A percentile compares a stretch with the other conserved stretches of the same genome.
These are phyloP conservation scores for Atrina japonica DNA, from an alignment of 2,888 invertebrate species.

Conservation along the genomic window DNA sequence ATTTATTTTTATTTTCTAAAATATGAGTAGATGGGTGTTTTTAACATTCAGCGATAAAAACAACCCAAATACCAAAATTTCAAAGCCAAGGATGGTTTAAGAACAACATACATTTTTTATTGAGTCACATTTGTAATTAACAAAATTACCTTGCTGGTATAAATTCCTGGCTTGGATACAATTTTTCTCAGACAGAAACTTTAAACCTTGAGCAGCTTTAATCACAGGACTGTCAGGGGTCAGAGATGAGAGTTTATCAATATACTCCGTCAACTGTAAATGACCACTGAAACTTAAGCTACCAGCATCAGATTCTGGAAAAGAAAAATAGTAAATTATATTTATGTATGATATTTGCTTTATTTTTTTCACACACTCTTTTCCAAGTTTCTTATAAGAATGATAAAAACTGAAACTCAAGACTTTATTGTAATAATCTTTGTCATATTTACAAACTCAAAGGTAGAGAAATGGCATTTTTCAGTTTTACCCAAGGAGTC, in stretches of 20 bases:
- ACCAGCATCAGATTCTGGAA: neutral
- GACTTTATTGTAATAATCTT: too few species aligned
- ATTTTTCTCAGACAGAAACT: constrained; percentile 54
- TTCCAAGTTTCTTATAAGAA: too few species aligned
- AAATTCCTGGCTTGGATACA: constrained; percentile 53
- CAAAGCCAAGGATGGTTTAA: neutral
- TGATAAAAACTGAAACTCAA: too few species aligned
- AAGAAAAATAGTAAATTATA: neutral
- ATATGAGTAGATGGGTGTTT: too few species aligned
- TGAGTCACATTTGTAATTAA: too few species aligned
- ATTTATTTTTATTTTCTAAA: too few species aligned
- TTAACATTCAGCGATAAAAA: too few species aligned
- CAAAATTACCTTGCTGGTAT: constrained; percentile 54
- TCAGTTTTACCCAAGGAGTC: too few species aligned
- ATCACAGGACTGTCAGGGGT: constrained; percentile 19
- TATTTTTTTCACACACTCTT: too few species aligned
- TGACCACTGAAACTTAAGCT: neutral
- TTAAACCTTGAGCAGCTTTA: constrained; percentile 54
- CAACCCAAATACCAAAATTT: neutral
- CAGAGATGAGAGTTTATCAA: constrained; percentile 5
- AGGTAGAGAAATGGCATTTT: too few species aligned
- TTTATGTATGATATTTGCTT: too few species aligned
- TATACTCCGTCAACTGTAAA: constrained; percentile 2
- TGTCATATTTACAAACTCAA: too few species aligned
- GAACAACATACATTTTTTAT: neutral